Percentiles rank a stretch among this genome's conserved stretches.
Conservation (phyloP, 2,113 vertebrate genomes). For the Notiomystis cincta region DNA sequence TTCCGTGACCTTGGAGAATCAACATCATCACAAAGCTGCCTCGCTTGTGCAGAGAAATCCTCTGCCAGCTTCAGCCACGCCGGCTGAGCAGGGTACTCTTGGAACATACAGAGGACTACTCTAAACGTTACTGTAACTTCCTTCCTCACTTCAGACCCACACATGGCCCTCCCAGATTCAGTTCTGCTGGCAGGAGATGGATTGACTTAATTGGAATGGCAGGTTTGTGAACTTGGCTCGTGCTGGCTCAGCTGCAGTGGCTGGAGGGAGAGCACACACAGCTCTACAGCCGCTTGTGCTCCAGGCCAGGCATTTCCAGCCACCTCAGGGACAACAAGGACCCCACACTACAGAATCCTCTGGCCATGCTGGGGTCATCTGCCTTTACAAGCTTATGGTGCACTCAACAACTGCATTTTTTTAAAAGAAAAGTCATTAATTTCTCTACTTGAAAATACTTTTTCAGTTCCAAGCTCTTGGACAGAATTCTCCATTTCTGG, state of each 20-base stretch:
- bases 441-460: background rate
- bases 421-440: background rate
- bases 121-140: background rate
- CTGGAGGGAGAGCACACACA: background rate
- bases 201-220: background rate
- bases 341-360: background rate
- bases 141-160: slow-evolving; percentile 8
- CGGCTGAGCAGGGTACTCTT: background rate
- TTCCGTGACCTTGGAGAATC: background rate
- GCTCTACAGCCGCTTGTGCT: background rate
- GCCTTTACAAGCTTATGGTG: background rate
- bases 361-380: background rate
- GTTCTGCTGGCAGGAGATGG: background rate
- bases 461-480: background rate
- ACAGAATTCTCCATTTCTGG: background rate
- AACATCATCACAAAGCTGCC: background rate
- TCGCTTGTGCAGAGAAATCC: background rate
- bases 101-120: background rate
- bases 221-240: background rate
- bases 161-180: background rate
- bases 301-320: background rate
- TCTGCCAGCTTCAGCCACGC: background rate
- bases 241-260: background rate
- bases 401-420: fast-evolving
- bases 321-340: fast-evolving